These are phyloP conservation scores for Brienomyrus longianalis DNA, from an alignment of 2,113 vertebrate genomes.

Conservation along the genomic window DNA sequence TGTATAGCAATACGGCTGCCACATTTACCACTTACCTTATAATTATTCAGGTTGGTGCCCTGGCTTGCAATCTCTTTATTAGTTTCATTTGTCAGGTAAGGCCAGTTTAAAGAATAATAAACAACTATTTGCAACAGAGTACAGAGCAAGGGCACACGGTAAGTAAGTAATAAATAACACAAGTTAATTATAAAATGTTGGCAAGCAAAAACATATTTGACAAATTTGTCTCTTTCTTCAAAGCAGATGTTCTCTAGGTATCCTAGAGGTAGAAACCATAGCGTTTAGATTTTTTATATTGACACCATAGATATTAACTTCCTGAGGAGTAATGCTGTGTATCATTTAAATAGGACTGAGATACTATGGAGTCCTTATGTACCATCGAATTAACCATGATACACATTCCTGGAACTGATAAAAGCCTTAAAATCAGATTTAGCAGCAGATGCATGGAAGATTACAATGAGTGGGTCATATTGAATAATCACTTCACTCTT, in stretches of 20 bases:
- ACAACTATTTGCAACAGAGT: background rate
- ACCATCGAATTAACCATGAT: background rate
- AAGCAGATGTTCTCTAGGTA: background rate
- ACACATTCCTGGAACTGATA: background rate
- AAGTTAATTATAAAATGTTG: background rate
- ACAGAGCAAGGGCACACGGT: background rate
- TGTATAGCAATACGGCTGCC: background rate
- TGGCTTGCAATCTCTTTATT: background rate
- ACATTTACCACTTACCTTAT: background rate
- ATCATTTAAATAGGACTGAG: background rate
- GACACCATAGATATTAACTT: background rate
- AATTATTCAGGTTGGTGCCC: background rate
- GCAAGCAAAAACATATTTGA: background rate
- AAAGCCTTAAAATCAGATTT: background rate
- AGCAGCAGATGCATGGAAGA: background rate
- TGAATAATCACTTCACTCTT: background rate
- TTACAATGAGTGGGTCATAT: background rate
- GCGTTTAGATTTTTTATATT: background rate
- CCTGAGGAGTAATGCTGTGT: background rate
- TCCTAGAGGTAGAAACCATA: background rate
- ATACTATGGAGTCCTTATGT: background rate
- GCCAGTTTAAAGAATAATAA: background rate
- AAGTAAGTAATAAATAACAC: background rate
- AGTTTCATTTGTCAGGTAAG: background rate
- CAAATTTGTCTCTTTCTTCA: background rate